Percentiles rank a stretch among this genome's conserved stretches.
phyloP scores from a whole-genome alignment of 2,888 invertebrate species.

The Stenotaenia linearis region DNA sequence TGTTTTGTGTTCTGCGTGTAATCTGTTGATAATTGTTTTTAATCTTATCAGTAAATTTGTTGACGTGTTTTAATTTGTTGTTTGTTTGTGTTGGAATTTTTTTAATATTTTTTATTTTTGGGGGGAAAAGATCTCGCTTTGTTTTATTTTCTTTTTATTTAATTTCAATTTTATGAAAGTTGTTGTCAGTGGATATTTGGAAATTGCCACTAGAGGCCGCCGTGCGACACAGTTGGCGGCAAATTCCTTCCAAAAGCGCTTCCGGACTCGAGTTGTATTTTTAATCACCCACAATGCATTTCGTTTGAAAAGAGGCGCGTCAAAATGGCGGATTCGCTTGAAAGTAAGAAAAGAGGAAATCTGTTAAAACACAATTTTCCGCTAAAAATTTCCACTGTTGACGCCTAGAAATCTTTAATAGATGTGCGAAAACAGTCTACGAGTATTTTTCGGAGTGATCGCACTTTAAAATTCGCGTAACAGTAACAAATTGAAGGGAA shows the following conservation, averaged over 20 bases:
- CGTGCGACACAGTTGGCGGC: neutral
- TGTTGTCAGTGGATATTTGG: neutral
- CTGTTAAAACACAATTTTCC: neutral
- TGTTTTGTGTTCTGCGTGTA: no score
- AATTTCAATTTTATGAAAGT: neutral
- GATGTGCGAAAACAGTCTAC: neutral
- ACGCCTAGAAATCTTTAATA: neutral
- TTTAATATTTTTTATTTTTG: no score
- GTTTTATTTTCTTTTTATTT: neutral
- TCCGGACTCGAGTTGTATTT: neutral
- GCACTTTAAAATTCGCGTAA: neutral
- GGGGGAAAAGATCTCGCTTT: no score
- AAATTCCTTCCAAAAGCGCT: neutral
- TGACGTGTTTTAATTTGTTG: no score
- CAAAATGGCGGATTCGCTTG: conserved; percentile 75
- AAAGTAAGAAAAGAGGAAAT: conserved; percentile 57
- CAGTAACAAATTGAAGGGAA: neutral
- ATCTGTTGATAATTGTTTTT: no score
- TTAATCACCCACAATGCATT: conserved; percentile 26
- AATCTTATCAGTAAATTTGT: no score
- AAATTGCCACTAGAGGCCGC: neutral
- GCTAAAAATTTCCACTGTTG: neutral
- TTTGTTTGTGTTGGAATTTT: no score
- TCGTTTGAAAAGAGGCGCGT: conserved; percentile 44
- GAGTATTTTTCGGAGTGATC: neutral